Conservation (phyloP, 2,797 vertebrate genomes). For the Columba guinea region DNA sequence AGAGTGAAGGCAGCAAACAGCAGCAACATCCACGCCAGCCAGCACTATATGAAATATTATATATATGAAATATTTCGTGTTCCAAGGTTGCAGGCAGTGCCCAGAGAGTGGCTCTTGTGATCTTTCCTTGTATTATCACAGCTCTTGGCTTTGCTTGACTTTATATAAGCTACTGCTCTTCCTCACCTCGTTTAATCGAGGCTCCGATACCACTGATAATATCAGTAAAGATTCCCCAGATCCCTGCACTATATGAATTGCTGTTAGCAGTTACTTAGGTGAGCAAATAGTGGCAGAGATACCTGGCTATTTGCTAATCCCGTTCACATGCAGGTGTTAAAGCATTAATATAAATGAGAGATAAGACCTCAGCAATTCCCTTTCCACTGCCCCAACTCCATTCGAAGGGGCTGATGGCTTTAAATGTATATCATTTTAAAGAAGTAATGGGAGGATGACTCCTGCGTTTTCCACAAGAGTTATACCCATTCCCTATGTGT, state of each 20-base stretch:
- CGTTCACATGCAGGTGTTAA: background rate
- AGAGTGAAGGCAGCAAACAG: background rate
- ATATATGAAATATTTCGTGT: background rate
- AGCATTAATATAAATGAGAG: accelerated
- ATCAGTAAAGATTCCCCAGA: background rate
- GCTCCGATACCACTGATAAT: background rate
- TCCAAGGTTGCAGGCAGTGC: background rate
- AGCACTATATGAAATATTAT: background rate
- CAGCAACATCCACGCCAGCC: background rate
- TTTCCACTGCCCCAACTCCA: background rate
- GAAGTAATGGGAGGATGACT: background rate
- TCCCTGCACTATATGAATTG: background rate
- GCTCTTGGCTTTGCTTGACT: background rate
- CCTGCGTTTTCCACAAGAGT: background rate
- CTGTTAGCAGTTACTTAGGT: background rate
- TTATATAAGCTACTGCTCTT: background rate
- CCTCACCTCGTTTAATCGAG: background rate
- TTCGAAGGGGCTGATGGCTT: background rate
- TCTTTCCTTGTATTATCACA: background rate
- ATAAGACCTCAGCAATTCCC: background rate
- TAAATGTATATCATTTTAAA: background rate
- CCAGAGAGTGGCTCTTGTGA: background rate
- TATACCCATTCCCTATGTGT: background rate
- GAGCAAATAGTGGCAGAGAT: background rate
- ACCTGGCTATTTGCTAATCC: background rate